These are phyloP conservation scores for Geodia barretti DNA, from an alignment of 37 sponge, comb jelly and placozoan species.

Conservation along the genomic window DNA sequence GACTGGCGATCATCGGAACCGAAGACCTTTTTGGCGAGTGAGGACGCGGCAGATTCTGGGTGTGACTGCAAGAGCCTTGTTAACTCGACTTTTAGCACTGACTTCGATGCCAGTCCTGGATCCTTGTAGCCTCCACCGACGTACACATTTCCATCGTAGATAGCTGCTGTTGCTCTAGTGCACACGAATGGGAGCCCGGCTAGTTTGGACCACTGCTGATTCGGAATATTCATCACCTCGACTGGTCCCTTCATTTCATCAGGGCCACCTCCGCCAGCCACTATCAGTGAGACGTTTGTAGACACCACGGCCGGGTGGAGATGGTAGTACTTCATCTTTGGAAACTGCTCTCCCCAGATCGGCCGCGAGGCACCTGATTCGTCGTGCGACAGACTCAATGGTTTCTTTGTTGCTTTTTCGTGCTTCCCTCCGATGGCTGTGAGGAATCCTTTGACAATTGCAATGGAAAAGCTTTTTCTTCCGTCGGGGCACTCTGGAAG, in stretches of 20 bases:
- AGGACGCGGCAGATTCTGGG: neutral
- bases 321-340: neutral
- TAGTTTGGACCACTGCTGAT: neutral
- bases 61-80: too few relatives aligned
- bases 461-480: neutral
- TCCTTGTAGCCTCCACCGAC: neutral
- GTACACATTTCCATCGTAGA: neutral
- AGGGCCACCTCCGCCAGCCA: neutral
- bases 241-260: neutral
- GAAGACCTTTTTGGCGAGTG: neutral
- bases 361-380: too few relatives aligned
- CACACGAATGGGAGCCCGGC: neutral
- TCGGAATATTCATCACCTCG: constrained; percentile 1
- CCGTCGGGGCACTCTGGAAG: neutral
- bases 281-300: neutral
- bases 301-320: neutral
- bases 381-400: neutral
- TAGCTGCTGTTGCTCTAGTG: neutral
- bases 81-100: neutral
- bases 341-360: neutral
- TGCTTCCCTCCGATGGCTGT: neutral
- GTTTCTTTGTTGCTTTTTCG: neutral
- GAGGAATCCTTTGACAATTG: neutral
- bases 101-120: neutral
- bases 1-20: neutral